Evolutionary conservation across 2,113 vertebrate species (phyloP).

Genomic region (Mesembrinibis cayennensis): DNA sequence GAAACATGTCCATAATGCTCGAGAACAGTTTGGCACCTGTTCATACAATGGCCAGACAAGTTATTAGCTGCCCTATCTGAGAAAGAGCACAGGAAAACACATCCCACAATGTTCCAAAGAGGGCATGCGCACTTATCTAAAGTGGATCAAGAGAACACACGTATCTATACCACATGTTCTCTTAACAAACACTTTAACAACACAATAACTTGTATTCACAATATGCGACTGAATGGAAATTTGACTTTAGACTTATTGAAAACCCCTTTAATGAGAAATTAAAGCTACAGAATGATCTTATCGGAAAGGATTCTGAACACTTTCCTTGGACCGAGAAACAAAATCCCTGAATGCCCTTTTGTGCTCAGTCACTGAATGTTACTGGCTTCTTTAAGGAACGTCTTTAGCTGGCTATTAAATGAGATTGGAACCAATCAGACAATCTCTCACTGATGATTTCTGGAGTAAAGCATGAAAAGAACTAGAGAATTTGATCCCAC

Average conservation of each 20-base stretch:
- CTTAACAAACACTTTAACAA: slow-evolving; percentile 61
- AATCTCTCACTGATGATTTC: slow-evolving; percentile 41
- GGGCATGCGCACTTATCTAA: slow-evolving; percentile 51
- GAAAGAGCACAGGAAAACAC: background rate
- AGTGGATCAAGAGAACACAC: slow-evolving; percentile 57
- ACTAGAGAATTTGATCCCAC: slow-evolving; percentile 31
- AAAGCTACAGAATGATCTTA: slow-evolving; percentile 70
- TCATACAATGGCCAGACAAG: background rate
- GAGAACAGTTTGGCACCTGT: background rate
- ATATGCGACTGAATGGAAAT: slow-evolving; percentile 47
- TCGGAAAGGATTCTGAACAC: slow-evolving; percentile 32
- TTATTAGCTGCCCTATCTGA: background rate
- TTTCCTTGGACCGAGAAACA: slow-evolving; percentile 67
- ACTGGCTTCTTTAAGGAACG: slow-evolving; percentile 26
- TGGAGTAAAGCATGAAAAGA: slow-evolving; percentile 54
- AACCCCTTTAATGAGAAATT: slow-evolving; percentile 71
- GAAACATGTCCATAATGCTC: background rate
- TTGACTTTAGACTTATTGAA: slow-evolving; percentile 63
- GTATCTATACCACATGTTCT: slow-evolving; percentile 37
- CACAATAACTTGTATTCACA: slow-evolving; percentile 73
- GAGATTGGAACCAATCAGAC: slow-evolving; percentile 56
- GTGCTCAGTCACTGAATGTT: slow-evolving; percentile 42
- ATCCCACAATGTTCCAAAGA: background rate
- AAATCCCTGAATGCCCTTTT: slow-evolving; percentile 74
- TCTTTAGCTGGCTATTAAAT: slow-evolving; percentile 55